Evolutionary conservation across 2,797 vertebrate species (phyloP).

Genomic region (Lepus townsendii): DNA sequence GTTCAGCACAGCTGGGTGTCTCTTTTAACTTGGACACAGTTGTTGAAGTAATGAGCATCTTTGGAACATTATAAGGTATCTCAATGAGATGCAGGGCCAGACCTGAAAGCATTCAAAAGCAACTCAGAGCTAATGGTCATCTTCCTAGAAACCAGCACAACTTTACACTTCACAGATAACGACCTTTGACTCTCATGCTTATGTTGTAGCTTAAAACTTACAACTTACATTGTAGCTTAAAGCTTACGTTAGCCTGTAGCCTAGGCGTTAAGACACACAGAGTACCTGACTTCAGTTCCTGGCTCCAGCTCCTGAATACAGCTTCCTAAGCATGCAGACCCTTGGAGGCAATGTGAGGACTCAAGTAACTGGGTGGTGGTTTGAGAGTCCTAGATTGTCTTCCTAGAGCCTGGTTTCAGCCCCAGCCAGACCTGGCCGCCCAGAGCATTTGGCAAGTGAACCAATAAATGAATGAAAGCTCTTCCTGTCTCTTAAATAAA

Average conservation of each 20-base stretch:
- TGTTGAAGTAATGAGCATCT: slow-evolving; percentile 72
- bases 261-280: no score
- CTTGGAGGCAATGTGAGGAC: no score
- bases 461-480: no score
- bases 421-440: no score
- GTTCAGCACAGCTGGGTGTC: slow-evolving; percentile 29
- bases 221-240: slow-evolving; percentile 40
- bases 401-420: no score
- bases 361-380: no score
- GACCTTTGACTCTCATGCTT: slow-evolving; percentile 46
- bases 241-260: background rate
- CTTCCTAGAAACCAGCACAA: slow-evolving; percentile 11
- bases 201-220: slow-evolving; percentile 11
- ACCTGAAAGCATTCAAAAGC: slow-evolving; percentile 52
- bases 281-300: no score
- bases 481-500: no score
- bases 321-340: no score
- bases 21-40: slow-evolving; percentile 77
- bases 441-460: no score
- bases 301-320: no score
- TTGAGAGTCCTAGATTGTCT: no score
- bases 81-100: slow-evolving; percentile 52
- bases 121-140: slow-evolving; percentile 34
- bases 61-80: slow-evolving; percentile 41
- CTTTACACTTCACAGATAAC: background rate